These are phyloP conservation scores for Halisarca cf. caerulea DNA, from an alignment of 37 sponge, comb jelly and placozoan genomes.

Conservation along the genomic window DNA sequence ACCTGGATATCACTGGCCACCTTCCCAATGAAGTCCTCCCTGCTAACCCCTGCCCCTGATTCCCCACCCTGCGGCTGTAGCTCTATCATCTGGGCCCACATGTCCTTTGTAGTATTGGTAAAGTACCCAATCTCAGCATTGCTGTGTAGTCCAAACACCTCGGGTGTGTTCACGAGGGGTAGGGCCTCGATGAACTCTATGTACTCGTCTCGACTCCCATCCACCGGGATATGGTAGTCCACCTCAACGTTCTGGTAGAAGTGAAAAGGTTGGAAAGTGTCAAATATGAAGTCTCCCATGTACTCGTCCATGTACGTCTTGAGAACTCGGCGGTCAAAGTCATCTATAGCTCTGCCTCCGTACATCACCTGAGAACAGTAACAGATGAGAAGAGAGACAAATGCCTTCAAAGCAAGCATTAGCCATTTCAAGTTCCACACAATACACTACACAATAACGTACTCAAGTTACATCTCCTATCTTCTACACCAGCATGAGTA, in stretches of 20 bases:
- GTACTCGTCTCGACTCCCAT: constrained; percentile 80
- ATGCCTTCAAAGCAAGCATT: too few relatives aligned
- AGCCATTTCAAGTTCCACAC: too few relatives aligned
- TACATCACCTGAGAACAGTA: constrained; percentile 88
- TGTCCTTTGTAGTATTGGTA: constrained; percentile 90
- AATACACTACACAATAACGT: too few relatives aligned
- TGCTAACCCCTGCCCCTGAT: constrained; percentile 78
- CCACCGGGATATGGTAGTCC: constrained; percentile 90
- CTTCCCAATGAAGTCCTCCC: constrained; percentile 93
- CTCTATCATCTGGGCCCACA: constrained; percentile 95
- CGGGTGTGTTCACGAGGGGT: constrained; percentile 96
- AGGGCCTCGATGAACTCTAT: constrained; percentile 88
- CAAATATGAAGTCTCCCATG: constrained; percentile 99
- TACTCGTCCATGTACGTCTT: constrained; percentile 99
- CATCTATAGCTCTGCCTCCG: constrained; percentile 98
- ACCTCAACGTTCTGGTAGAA: constrained; percentile 88
- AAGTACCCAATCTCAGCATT: constrained; percentile 99
- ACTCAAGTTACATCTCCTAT: too few relatives aligned
- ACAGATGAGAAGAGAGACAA: not conserved
- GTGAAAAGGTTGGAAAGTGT: constrained; percentile 99
- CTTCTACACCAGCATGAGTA: too few relatives aligned
- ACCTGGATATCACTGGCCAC: constrained; percentile 96
- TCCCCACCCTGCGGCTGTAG: constrained; percentile 98
- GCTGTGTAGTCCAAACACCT: constrained; percentile 97
- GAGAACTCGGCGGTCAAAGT: constrained; percentile 95